These are phyloP conservation scores for Hirtodrosophila histrioides DNA, from an alignment of 2,888 invertebrate species.

Conservation along the genomic window DNA sequence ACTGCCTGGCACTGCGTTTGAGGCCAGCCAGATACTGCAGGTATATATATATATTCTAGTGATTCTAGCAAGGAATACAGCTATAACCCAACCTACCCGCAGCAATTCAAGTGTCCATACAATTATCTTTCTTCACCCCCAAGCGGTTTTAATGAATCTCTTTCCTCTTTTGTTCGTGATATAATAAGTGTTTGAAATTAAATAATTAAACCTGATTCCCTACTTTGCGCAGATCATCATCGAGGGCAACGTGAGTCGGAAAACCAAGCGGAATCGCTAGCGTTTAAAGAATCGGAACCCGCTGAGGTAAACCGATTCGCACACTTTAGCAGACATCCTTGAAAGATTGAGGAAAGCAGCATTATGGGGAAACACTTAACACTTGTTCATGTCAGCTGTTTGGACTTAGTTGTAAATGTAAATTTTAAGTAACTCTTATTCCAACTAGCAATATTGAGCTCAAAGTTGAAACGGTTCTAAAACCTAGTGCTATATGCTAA, in stretches of 20 bases:
- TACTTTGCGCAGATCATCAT: constrained; percentile 81
- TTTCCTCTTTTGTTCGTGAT: neutral
- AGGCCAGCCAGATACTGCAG: constrained; percentile 95
- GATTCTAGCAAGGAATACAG: neutral
- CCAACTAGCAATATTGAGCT: constrained; percentile 37
- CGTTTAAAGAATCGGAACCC: constrained; percentile 83
- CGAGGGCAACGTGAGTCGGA: constrained; percentile 84
- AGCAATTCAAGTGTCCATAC: constrained; percentile 65
- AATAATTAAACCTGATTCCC: constrained; percentile 6
- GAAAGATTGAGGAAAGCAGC: constrained; percentile 14
- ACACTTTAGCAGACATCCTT: constrained; percentile 31
- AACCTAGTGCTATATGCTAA: constrained; percentile 24
- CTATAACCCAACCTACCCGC: constrained; percentile 17
- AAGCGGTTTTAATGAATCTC: neutral
- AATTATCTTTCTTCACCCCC: constrained; percentile 1
- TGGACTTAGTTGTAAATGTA: constrained; percentile 33
- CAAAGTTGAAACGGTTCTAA: constrained; percentile 26
- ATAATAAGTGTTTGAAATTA: neutral
- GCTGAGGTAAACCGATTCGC: constrained; percentile 81
- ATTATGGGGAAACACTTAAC: constrained; percentile 2
- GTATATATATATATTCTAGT: constrained; percentile 83
- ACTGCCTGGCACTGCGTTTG: constrained; percentile 95
- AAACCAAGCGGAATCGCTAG: constrained; percentile 84
- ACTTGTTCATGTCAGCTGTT: constrained; percentile 4
- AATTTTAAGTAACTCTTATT: constrained; percentile 35